phyloP scores from a whole-genome alignment of 2,888 invertebrate species.

The Drosophila mimica region DNA sequence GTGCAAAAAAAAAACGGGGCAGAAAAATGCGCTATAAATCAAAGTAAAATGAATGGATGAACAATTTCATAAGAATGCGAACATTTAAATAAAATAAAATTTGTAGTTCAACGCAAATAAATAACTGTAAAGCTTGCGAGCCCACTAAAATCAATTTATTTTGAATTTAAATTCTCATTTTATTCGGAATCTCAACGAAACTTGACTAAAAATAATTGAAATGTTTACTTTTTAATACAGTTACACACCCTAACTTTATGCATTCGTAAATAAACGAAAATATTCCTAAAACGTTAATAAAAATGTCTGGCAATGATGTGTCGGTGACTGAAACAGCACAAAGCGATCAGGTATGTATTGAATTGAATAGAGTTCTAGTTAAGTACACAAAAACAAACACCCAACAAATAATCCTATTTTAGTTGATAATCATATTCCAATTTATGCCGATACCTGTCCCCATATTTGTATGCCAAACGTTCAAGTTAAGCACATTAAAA shows the following conservation, averaged over 20 bases:
- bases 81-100: slow-evolving; percentile 7
- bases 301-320: slow-evolving; percentile 73
- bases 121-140: slow-evolving; percentile 12
- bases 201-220: slow-evolving; percentile 8
- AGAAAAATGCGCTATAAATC: slow-evolving; percentile 47
- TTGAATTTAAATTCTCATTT: background rate
- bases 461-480: slow-evolving; percentile 20
- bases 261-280: slow-evolving; percentile 32
- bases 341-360: slow-evolving; percentile 75
- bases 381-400: slow-evolving; percentile 5
- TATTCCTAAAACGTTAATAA: slow-evolving; percentile 31
- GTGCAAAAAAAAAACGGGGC: slow-evolving; percentile 10
- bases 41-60: slow-evolving; percentile 33
- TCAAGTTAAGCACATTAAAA: slow-evolving; percentile 3
- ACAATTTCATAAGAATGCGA: slow-evolving; percentile 22
- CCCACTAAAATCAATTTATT: background rate
- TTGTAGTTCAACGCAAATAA: slow-evolving; percentile 2
- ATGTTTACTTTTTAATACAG: slow-evolving; percentile 35
- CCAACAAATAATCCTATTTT: background rate
- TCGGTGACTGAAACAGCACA: slow-evolving; percentile 73
- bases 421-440: slow-evolving; percentile 24
- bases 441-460: slow-evolving; percentile 15
- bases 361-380: background rate
- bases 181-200: background rate
- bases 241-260: slow-evolving; percentile 43